phyloP scores from a whole-genome alignment of 2,113 vertebrate species.

The Dermatemys mawii region DNA sequence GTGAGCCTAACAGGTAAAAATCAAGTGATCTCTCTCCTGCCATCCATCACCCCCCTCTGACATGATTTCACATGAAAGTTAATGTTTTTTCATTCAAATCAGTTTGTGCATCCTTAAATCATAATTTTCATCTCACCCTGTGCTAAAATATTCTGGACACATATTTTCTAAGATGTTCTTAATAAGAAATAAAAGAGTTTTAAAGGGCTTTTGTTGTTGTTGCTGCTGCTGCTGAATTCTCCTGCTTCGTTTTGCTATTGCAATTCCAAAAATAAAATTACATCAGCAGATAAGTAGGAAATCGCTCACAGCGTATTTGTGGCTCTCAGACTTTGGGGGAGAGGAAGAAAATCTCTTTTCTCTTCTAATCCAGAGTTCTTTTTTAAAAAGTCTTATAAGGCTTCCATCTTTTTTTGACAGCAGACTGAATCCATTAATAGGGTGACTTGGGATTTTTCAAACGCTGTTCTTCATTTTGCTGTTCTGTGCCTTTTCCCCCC shows the following conservation, averaged over 20 bases:
- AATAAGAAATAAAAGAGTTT: background rate
- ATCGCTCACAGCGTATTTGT: constrained; percentile 9
- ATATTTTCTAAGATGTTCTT: background rate
- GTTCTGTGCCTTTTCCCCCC: background rate
- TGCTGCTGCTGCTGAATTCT: background rate
- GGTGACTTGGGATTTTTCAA: background rate
- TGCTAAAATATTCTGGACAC: background rate
- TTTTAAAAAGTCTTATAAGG: background rate
- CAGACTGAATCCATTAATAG: constrained; percentile 1
- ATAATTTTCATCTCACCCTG: background rate
- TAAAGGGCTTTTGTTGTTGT: background rate
- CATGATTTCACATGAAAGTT: background rate
- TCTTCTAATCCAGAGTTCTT: constrained; percentile 3
- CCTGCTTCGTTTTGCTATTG: background rate
- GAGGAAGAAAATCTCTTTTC: background rate
- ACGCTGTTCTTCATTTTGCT: background rate
- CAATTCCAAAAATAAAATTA: background rate
- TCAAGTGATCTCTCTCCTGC: too few relatives aligned
- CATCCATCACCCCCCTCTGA: too few relatives aligned
- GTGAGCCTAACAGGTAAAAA: too few relatives aligned
- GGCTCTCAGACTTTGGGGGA: background rate
- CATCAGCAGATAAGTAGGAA: background rate
- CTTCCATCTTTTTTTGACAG: background rate
- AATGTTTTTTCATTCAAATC: background rate
- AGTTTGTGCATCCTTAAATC: background rate